Percentiles rank a stretch among this genome's conserved stretches.
These are phyloP conservation scores for Salvator merianae DNA, from an alignment of 2,113 vertebrate species.

Conservation along the genomic window DNA sequence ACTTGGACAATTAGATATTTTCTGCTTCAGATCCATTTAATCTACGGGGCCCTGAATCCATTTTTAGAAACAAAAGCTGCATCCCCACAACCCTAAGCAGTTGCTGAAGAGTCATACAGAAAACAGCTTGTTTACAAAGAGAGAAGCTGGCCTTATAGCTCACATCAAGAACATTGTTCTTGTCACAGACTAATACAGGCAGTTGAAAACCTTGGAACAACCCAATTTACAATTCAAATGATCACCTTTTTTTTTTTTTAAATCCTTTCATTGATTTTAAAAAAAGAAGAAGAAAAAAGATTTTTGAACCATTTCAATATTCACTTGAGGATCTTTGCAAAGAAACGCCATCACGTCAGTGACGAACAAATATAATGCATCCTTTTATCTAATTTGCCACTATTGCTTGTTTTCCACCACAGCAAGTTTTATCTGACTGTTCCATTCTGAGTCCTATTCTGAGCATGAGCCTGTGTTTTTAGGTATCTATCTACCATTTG, in stretches of 20 bases:
- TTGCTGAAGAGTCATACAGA: conserved; percentile 63
- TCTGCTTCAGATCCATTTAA: conserved; percentile 61
- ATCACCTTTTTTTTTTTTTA: conserved; percentile 40
- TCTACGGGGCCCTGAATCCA: conserved; percentile 73
- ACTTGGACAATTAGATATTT: conserved; percentile 74
- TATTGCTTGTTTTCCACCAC: background rate
- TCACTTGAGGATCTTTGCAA: background rate
- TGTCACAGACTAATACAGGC: conserved; percentile 69
- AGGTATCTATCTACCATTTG: conserved; percentile 9
- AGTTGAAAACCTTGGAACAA: conserved; percentile 60
- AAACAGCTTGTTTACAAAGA: conserved; percentile 71
- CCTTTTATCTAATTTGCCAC: background rate
- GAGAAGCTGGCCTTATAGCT: conserved; percentile 68
- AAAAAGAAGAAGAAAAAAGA: conserved; percentile 4
- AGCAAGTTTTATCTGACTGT: too few species aligned
- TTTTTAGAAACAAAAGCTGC: conserved; percentile 76
- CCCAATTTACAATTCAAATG: conserved; percentile 43
- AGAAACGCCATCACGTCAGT: background rate
- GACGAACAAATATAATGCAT: background rate
- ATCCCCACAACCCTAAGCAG: conserved; percentile 57
- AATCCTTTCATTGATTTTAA: conserved; percentile 46
- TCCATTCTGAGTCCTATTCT: too few species aligned
- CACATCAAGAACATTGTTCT: conserved; percentile 71
- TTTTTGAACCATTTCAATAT: conserved; percentile 23
- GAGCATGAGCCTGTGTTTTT: background rate